Conservation (phyloP, 2,888 invertebrate genomes). For the Ochropleura leucogaster region DNA sequence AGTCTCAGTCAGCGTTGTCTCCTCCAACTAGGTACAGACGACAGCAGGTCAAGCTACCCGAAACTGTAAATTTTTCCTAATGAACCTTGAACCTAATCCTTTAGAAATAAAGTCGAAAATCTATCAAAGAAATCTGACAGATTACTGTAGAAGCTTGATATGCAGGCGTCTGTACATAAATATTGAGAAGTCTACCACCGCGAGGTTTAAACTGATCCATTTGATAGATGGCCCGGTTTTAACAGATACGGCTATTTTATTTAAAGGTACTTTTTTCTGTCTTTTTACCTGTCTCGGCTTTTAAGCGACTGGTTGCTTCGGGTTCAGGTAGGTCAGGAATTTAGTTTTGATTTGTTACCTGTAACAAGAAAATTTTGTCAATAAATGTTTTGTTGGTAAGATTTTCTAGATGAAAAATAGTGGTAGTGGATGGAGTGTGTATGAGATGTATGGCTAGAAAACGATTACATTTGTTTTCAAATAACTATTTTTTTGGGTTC, state of each 20-base stretch:
- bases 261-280: slow-evolving; percentile 11
- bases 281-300: slow-evolving; percentile 32
- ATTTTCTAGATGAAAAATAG: too few species aligned
- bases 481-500: too few species aligned
- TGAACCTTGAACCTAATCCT: too few species aligned
- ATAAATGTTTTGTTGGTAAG: neutral
- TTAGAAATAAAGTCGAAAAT: too few species aligned
- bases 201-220: slow-evolving; percentile 32
- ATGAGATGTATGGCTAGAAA: neutral
- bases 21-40: too few species aligned
- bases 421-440: neutral
- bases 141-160: too few species aligned
- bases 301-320: neutral
- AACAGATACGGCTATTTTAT: slow-evolving; percentile 1
- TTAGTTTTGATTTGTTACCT: slow-evolving; percentile 43
- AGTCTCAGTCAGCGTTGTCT: slow-evolving; percentile 16
- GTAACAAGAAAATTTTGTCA: slow-evolving; percentile 34
- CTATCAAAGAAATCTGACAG: too few species aligned
- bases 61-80: too few species aligned
- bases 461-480: too few species aligned
- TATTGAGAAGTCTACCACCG: slow-evolving; percentile 25
- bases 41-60: too few species aligned
- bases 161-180: too few species aligned
- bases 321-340: neutral
- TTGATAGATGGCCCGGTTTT: slow-evolving; percentile 14